Percentiles rank a stretch among this genome's conserved stretches.
These are phyloP conservation scores for Phalacrocorax pelagicus DNA, from an alignment of 2,113 vertebrate genomes.

Conservation along the genomic window DNA sequence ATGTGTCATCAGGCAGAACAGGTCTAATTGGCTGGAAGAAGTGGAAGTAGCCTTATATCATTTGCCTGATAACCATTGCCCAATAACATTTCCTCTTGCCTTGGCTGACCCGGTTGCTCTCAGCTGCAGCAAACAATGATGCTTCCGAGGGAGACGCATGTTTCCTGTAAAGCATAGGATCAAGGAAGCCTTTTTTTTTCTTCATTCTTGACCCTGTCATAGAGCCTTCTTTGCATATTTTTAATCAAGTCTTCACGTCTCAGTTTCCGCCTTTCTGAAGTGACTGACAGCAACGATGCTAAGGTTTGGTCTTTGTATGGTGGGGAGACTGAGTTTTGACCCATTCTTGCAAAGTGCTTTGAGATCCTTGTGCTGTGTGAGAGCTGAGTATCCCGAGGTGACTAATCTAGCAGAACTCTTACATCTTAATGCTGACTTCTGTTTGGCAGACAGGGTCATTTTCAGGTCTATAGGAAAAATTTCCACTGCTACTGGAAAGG, in stretches of 20 bases:
- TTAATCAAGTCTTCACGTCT: neutral
- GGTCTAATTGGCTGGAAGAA: slow-evolving; percentile 1
- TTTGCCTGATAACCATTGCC: neutral
- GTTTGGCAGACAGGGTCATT: slow-evolving; percentile 69
- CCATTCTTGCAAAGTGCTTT: neutral
- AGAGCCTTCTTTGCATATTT: neutral
- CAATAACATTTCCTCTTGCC: slow-evolving; percentile 22
- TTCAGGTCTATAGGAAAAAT: slow-evolving; percentile 74
- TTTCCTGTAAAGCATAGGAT: neutral
- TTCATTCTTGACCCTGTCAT: neutral
- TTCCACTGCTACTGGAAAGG: slow-evolving; percentile 76
- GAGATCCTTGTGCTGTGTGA: neutral
- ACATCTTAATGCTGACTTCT: slow-evolving; percentile 71
- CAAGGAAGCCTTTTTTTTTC: slow-evolving; percentile 29
- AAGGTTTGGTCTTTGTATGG: neutral
- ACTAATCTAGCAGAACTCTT: slow-evolving; percentile 65
- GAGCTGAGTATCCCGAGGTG: slow-evolving; percentile 34
- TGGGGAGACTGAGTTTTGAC: neutral
- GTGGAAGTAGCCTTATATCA: neutral
- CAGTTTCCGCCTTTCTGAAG: neutral
- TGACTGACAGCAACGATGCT: neutral
- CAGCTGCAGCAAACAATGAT: slow-evolving; percentile 51
- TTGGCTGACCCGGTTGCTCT: slow-evolving; percentile 10
- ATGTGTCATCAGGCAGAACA: neutral
- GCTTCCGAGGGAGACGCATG: neutral